Evolutionary conservation across 2,888 invertebrate genomes (phyloP).

Genomic region (Sycophila texana): DNA sequence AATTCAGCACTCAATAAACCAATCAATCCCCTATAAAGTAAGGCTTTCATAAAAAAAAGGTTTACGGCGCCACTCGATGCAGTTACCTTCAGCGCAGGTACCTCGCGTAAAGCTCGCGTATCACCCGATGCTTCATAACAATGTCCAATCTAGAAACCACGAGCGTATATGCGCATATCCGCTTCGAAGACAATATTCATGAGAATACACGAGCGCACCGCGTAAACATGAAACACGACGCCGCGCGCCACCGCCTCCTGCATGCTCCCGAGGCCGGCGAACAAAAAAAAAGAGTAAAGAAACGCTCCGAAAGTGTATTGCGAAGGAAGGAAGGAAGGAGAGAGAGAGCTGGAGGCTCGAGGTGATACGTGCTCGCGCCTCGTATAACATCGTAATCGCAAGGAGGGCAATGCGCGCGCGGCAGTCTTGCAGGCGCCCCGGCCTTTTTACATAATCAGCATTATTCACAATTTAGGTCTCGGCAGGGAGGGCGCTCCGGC

Average conservation of each 20-base stretch:
- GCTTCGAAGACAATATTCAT: slow-evolving; percentile 9
- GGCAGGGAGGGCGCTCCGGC: slow-evolving; percentile 40
- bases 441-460: slow-evolving; percentile 66
- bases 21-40: too few relatives aligned
- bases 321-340: background rate
- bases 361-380: slow-evolving; percentile 24
- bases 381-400: slow-evolving; percentile 71
- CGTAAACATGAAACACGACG: slow-evolving; percentile 4
- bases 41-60: background rate
- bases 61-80: background rate
- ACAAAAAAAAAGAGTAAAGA: background rate
- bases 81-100: background rate
- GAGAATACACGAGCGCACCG: background rate
- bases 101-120: background rate
- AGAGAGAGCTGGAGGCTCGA: background rate
- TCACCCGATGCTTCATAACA: background rate
- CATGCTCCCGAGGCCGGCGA: background rate
- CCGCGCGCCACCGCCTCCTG: background rate
- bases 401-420: slow-evolving; percentile 65
- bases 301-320: background rate
- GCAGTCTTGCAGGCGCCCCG: slow-evolving; percentile 59
- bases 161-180: background rate
- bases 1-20: too few relatives aligned
- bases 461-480: slow-evolving; percentile 67
- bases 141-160: background rate